Percentiles rank a stretch among this genome's conserved stretches.
These are phyloP conservation scores for Antheraea mylitta DNA, from an alignment of 1,140 invertebrate genomes.

Conservation along the genomic window DNA sequence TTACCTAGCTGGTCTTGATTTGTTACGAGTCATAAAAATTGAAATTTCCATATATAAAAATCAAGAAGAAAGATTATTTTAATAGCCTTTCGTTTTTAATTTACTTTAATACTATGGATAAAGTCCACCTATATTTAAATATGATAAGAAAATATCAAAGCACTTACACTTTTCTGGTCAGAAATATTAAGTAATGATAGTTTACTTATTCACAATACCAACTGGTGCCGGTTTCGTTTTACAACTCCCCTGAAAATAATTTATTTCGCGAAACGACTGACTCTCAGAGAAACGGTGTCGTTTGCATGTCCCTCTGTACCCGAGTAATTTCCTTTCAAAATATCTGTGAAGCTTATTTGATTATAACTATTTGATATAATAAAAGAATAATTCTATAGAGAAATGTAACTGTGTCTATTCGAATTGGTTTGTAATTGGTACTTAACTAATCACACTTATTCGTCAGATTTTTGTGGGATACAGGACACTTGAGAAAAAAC, in stretches of 20 bases:
- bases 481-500: too few species aligned
- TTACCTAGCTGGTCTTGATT: too few species aligned
- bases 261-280: conserved; percentile 28
- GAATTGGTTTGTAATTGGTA: too few species aligned
- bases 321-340: conserved; percentile 24
- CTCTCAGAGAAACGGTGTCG: conserved; percentile 25
- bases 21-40: too few species aligned
- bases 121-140: neutral
- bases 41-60: too few species aligned
- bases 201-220: conserved; percentile 18
- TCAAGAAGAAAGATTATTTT: too few species aligned
- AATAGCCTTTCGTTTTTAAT: too few species aligned
- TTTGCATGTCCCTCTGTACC: conserved; percentile 20
- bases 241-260: conserved; percentile 31
- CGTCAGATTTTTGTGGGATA: too few species aligned
- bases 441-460: too few species aligned
- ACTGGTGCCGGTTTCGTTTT: conserved; percentile 24
- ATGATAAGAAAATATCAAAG: neutral
- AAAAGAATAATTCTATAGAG: too few species aligned
- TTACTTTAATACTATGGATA: too few species aligned
- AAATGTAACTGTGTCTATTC: too few species aligned
- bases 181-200: conserved; percentile 1
- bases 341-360: neutral
- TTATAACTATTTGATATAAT: neutral
- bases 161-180: neutral